Base-by-base conservation (phyloP, 2,888 invertebrate genomes). In the Amphiduros pacificus region DNA sequence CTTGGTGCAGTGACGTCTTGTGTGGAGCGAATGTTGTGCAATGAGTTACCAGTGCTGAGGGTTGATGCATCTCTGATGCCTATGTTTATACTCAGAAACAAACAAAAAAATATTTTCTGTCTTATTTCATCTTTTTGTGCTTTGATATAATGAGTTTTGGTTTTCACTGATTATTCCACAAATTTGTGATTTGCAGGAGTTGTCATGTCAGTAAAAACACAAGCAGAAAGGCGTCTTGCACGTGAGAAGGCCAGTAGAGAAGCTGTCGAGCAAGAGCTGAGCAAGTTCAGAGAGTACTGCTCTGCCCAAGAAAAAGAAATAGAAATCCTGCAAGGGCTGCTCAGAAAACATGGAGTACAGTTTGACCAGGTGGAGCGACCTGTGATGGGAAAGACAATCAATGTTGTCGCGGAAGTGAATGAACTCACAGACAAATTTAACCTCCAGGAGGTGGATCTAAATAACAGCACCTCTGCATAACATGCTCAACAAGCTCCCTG, bases 271-370 rank as follows among this genome's bases (percentile, higher is more conserved):
- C 76, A 80, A 58, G 82, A 83, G 67, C 73, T 83, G 31, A 65
- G 71, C 28, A 81, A 82, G 68, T 81, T 77, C 59, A 71, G 81
- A 17, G 75, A 80, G 50, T 81, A 81, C 64, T 79, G 81, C 60
- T 68, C 76, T 3, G 75, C 77, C 27, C 79, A 81, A 68, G 82
- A 82, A 61, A 66, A 72, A 31, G 81, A 83, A 61, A 82, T 83
- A 26, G 79, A 79, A 63, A 67, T 69, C 11, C 67, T 83, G 22
- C 72, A 78, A 29, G 74, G 71, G 5, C 66, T 83, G 22, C 73
- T 83, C 2, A 68, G 73, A 17, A 77, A 80, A 62, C 77, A 82
- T 60, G 77, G 75, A 2, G 80, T 83, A 48, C 72, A 71, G 58
- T 66, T 73, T 2, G 67, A 73, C 14, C 67, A 64, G 32, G 62